A percentile compares a stretch with the other conserved stretches of the same genome.
phyloP scores from a whole-genome alignment of 2,888 invertebrate genomes.

The Drosophila nigritarsus region DNA sequence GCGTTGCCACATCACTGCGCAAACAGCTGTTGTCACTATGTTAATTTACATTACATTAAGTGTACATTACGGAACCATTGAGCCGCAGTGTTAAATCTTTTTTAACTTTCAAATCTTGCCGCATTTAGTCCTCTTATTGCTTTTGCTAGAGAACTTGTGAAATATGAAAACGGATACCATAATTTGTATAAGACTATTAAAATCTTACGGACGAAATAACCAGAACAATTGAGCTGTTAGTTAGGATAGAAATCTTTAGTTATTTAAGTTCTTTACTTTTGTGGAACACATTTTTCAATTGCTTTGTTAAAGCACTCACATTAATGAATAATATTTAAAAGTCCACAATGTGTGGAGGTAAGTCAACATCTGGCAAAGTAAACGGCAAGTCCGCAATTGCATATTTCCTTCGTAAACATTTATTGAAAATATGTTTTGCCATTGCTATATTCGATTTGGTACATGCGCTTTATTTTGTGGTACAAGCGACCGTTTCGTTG shows the following conservation, averaged over 20 bases:
- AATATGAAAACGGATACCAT: not conserved
- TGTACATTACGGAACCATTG: not conserved
- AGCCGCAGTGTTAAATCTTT: not conserved
- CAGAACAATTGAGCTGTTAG: not conserved
- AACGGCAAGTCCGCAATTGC: not conserved
- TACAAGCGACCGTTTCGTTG: constrained; percentile 54
- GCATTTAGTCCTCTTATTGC: not conserved
- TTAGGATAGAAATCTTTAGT: not conserved
- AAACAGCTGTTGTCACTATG: constrained; percentile 14
- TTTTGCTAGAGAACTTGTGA: not conserved
- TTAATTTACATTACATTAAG: constrained; percentile 17
- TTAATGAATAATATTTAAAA: constrained; percentile 5
- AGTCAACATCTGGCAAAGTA: constrained; percentile 21
- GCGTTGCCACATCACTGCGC: constrained; percentile 34
- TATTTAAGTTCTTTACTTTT: not conserved
- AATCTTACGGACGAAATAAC: not conserved
- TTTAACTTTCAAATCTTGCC: not conserved
- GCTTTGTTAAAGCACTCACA: constrained; percentile 53
- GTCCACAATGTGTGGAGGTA: constrained; percentile 29
- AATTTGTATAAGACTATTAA: not conserved
- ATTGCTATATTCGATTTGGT: constrained; percentile 58
- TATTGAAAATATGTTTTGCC: constrained; percentile 48
- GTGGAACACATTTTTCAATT: constrained; percentile 6
- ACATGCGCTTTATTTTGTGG: constrained; percentile 63
- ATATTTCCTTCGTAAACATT: constrained; percentile 17